A percentile compares a stretch with the other conserved stretches of the same genome.
These are phyloP conservation scores for Protonemura montana DNA, from an alignment of 2,888 invertebrate species.

Conservation along the genomic window DNA sequence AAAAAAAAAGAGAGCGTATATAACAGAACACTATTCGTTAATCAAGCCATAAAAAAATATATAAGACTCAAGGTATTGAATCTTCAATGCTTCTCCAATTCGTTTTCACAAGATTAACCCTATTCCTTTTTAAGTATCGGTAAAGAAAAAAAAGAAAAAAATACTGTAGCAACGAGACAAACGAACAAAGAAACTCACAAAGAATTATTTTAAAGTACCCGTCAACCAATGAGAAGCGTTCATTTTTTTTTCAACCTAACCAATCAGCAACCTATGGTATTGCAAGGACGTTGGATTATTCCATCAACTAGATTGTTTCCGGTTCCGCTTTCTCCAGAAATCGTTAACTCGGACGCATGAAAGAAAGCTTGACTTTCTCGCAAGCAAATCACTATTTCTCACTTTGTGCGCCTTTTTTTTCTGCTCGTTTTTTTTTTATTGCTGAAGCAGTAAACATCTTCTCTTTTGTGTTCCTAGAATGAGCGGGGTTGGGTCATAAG, in stretches of 20 bases:
- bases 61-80: background rate
- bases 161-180: background rate
- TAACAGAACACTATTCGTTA: no score
- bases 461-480: conserved; percentile 7
- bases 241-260: background rate
- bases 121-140: background rate
- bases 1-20: no score
- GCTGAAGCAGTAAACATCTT: background rate
- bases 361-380: background rate
- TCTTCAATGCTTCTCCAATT: background rate
- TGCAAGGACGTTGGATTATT: background rate
- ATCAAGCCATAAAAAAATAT: background rate
- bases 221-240: background rate
- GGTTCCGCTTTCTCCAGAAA: background rate
- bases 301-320: background rate
- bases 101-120: background rate
- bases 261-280: background rate
- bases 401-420: background rate
- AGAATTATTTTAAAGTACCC: background rate
- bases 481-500: background rate
- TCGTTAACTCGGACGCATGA: background rate
- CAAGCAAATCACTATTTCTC: background rate
- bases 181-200: background rate
- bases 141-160: background rate
- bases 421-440: background rate